Evolutionary conservation across 2,113 vertebrate genomes (phyloP).

Genomic region (Ictidomys tridecemlineatus): DNA sequence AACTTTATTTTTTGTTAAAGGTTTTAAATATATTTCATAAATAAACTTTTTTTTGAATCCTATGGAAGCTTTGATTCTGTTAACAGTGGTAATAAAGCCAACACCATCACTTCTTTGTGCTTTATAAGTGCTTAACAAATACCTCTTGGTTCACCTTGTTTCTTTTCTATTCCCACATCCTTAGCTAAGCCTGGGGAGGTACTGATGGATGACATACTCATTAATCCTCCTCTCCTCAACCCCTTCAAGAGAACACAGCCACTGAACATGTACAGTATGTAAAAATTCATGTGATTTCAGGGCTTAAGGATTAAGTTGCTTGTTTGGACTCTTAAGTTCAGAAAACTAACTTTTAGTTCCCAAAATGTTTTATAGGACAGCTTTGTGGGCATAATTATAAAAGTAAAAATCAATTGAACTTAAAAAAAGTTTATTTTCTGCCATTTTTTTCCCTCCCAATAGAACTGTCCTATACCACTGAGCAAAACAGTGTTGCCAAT

Average conservation of each 20-base stretch:
- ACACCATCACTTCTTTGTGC: background rate
- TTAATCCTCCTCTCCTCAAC: background rate
- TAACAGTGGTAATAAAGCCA: background rate
- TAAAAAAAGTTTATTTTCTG: background rate
- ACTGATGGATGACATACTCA: background rate
- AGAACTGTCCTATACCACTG: background rate
- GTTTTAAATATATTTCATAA: conserved; percentile 69
- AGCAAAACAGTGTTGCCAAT: background rate
- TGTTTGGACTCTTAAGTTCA: conserved; percentile 30
- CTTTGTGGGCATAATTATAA: background rate
- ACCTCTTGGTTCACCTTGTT: background rate
- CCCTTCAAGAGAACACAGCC: background rate
- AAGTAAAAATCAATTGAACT: conserved; percentile 50
- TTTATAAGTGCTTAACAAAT: background rate
- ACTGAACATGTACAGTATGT: background rate
- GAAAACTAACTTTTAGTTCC: conserved; percentile 4
- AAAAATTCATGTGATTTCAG: background rate
- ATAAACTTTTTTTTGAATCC: conserved; percentile 71
- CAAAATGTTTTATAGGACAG: background rate
- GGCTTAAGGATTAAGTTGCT: background rate
- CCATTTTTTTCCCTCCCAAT: background rate
- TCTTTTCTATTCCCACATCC: background rate
- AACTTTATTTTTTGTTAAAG: conserved; percentile 42
- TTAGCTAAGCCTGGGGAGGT: background rate
- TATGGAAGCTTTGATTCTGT: conserved; percentile 24